A percentile compares a stretch with the other conserved stretches of the same genome.
Evolutionary conservation across 2,113 vertebrate species (phyloP).

Genomic region (Hypomesus transpacificus): DNA sequence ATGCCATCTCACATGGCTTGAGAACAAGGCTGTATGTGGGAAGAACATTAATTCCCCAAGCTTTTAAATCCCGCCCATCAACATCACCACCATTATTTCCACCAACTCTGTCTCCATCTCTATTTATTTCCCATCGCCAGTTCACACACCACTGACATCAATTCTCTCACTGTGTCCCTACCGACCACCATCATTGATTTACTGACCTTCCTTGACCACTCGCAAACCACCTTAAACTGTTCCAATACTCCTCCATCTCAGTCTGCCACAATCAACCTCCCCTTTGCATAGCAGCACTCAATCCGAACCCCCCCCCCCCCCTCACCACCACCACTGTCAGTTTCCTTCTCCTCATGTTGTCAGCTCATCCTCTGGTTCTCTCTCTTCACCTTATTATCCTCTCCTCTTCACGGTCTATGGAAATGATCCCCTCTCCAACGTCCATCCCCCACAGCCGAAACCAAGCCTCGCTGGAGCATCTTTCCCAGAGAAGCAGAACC

Average conservation of each 20-base stretch:
- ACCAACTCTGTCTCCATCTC: not conserved
- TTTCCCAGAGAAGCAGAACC: not conserved
- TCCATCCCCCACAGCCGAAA: too few relatives aligned
- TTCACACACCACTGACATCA: not conserved
- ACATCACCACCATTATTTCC: not conserved
- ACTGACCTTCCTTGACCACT: not conserved
- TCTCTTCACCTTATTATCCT: not conserved
- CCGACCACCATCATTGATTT: not conserved
- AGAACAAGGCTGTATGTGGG: too few relatives aligned
- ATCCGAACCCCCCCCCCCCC: not conserved
- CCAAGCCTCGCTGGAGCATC: too few relatives aligned
- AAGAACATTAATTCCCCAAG: not conserved
- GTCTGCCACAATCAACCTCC: not conserved
- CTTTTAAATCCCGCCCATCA: not conserved
- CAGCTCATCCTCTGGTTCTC: not conserved
- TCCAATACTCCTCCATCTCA: not conserved
- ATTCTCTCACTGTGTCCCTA: not conserved
- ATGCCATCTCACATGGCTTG: not conserved
- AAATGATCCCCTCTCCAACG: constrained; percentile 1
- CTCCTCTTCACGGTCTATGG: not conserved
- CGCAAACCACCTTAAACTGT: not conserved
- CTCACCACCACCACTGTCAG: not conserved
- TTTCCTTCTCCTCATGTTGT: not conserved
- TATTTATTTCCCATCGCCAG: not conserved
- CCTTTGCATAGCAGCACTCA: not conserved